Evolutionary conservation across 2,113 vertebrate genomes (phyloP).

Genomic region (Engraulis encrasicolus): DNA sequence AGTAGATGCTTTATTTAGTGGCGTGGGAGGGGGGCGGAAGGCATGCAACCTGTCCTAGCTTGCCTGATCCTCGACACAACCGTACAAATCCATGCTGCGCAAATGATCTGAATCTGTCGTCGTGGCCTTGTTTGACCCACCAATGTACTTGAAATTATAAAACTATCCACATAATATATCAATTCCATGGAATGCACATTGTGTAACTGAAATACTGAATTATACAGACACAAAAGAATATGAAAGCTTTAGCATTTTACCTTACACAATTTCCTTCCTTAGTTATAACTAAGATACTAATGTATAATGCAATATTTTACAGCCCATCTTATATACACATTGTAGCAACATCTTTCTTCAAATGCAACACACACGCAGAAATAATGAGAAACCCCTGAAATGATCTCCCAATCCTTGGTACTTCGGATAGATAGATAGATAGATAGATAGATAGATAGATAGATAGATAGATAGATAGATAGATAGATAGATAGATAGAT

Average conservation of each 20-base stretch:
- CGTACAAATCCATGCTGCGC: neutral
- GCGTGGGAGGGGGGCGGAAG: slow-evolving; percentile 22
- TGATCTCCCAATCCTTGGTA: neutral
- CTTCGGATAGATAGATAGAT: neutral
- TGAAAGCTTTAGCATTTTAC: slow-evolving; percentile 54
- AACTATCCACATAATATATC: neutral
- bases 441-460: neutral
- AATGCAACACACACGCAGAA: neutral
- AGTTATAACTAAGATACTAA: slow-evolving; percentile 61
- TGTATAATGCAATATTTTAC: slow-evolving; percentile 69
- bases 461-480: neutral
- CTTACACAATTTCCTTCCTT: slow-evolving; percentile 61
- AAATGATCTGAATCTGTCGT: slow-evolving; percentile 28
- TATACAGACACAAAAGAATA: slow-evolving; percentile 72
- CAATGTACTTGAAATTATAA: neutral
- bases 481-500: no score
- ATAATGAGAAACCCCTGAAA: no score
- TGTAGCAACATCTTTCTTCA: neutral
- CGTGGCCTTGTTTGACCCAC: slow-evolving; percentile 10
- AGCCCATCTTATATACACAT: neutral
- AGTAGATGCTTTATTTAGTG: slow-evolving; percentile 41
- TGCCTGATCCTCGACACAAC: slow-evolving; percentile 35
- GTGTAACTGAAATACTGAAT: slow-evolving; percentile 47
- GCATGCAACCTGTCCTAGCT: slow-evolving; percentile 45
- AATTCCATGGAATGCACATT: neutral